These are phyloP conservation scores for Helostoma temminkii DNA, from an alignment of 2,797 vertebrate species.

Conservation along the genomic window DNA sequence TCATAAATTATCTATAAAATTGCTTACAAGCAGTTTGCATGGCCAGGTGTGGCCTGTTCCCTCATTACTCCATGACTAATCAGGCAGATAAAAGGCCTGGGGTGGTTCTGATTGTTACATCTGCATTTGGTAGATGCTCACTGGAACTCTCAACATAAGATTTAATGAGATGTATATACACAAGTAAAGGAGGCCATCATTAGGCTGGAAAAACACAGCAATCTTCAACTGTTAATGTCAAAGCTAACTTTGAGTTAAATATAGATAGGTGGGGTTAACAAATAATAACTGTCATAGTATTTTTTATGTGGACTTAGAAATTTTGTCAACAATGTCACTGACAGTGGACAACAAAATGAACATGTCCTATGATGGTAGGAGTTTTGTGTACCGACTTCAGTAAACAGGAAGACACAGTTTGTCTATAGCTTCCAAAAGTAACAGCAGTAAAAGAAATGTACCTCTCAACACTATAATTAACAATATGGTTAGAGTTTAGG, in stretches of 20 bases:
- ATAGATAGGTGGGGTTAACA: neutral
- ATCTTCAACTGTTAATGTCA: no score
- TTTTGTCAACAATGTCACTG: constrained; percentile 23
- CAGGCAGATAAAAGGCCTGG: no score
- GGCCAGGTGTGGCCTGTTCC: no score
- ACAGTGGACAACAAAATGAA: constrained; percentile 15
- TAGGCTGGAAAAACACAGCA: no score
- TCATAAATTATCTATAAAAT: no score
- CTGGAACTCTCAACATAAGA: no score
- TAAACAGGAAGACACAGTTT: neutral
- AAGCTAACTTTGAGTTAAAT: neutral
- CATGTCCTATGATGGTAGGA: neutral
- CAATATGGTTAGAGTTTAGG: neutral
- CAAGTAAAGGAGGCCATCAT: no score
- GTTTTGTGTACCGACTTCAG: neutral
- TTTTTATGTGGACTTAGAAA: constrained; percentile 10
- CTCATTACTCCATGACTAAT: no score
- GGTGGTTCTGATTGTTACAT: no score
- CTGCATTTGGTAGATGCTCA: no score
- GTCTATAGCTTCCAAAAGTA: neutral
- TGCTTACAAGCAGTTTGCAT: no score
- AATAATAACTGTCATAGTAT: constrained; percentile 11
- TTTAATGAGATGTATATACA: no score
- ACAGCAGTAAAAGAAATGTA: neutral
- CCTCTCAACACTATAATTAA: neutral